Base-by-base conservation (phyloP, 2,797 vertebrate species). In the Sciurus vulgaris region DNA sequence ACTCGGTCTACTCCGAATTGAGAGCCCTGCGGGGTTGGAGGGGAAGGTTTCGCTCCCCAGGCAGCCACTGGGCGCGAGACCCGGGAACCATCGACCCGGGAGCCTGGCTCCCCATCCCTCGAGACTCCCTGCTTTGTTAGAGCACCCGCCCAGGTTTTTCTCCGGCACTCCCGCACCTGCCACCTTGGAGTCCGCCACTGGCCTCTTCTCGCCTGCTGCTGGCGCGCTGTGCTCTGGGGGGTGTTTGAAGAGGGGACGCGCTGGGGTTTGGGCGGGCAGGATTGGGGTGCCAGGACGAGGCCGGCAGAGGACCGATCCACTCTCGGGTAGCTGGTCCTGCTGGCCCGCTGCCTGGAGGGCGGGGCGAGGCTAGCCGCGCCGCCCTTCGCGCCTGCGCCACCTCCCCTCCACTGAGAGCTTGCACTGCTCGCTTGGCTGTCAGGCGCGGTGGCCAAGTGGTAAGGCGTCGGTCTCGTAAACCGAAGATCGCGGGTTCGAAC, bases 401-500 rank as follows among this genome's bases (percentile, higher is more conserved):
- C 96, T 91, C 92, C 85, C 97, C 97, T 98, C 98, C 98, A 98
- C 98, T 98, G 98, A 98, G 96, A 98, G 97, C 97, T 98, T 97
- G 91, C 1, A 17, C 49, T 0, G 1, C 13, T 41, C 0, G 33
- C 35, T 96, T 3, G 97, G 98, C 97, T 98, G 98, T 98, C 98
- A 98, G 98, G 98, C 98, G 98, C 98, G 98, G 98, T 98, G 98
- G 98, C 98, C 98, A 98, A 96, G 95, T 97, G 96, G 98, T 98
- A 98, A 98, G 98, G 98, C 98, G 98, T 98, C 99, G 99, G 99
- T 99, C 99, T 99, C 99, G 99, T 99, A 99, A 99, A 99, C 99
- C 99, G 99, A 99, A 99, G 99, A 99, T 99, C 99, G 97, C 99
- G 99, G 99, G 99, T 99, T 99, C 99, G 99, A 99, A 98, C 99